These are phyloP conservation scores for Crypturellus tataupa DNA, from an alignment of 2,797 vertebrate species.

Conservation along the genomic window DNA sequence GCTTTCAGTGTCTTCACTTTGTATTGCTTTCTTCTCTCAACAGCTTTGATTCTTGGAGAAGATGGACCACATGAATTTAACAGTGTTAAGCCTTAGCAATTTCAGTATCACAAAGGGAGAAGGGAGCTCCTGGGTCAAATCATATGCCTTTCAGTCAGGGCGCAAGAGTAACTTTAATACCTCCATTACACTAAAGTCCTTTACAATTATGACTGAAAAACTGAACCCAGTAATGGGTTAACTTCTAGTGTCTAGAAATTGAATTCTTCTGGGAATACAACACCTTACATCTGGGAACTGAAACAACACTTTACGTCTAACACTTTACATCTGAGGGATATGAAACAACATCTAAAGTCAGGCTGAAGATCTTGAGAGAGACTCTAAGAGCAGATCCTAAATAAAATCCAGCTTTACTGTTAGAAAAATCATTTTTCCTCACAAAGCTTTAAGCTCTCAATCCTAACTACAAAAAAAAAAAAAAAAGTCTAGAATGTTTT, in stretches of 20 bases:
- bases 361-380: neutral
- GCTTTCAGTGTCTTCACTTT: neutral
- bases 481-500: neutral
- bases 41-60: neutral
- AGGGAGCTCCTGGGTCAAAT: neutral
- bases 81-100: neutral
- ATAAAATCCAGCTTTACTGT: neutral
- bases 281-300: neutral
- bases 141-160: neutral
- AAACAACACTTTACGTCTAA: neutral
- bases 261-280: neutral
- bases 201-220: neutral
- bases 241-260: neutral
- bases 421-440: neutral
- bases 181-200: neutral
- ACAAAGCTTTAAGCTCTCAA: neutral
- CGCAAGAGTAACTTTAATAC: neutral
- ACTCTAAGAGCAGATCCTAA: neutral
- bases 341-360: neutral
- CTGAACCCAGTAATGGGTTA: neutral
- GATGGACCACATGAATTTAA: neutral
- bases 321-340: too few species aligned
- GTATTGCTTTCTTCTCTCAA: neutral
- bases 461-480: neutral
- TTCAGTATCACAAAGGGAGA: neutral